Evolutionary conservation across 2,113 vertebrate genomes (phyloP), one percentile per base, ranked within the genome.

Genomic region (Cisticola juncidis): DNA sequence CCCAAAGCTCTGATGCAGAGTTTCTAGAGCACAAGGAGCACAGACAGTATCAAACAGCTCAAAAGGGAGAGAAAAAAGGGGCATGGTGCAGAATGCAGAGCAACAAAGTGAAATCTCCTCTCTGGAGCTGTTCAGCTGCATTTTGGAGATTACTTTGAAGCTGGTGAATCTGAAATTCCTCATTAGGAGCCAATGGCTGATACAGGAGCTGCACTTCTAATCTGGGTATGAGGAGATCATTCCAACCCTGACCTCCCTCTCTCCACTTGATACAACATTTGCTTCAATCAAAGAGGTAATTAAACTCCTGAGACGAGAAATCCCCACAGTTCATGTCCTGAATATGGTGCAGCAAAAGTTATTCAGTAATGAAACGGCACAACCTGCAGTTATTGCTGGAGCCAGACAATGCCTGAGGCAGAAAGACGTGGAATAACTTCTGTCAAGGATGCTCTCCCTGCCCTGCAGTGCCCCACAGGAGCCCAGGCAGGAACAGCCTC

Each of bases 201-300:
- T 42, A 47, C 1, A 62, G 54, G 40, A 90, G 24, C 33, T 64
- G 35, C 5, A 29, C 84, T 83, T 91, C 71, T 90, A 31, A 94
- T 88, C 79, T 66, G 65, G n/a, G 1, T 25, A 23, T 36, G 29
- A 82, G 66, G 73, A 91, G 73, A 94, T 82, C 73, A 90, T 76
- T 91, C 45, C 74, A 90, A 29, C 71, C 42, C 40, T 87, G 81
- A 91, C 93, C 90, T 91, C 62, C 71, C 66, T 85, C 79, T 77
- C 47, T 60, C 33, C 74, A 90, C 71, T 90, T 80, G 87, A 58
- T 90, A 82, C 71, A 90, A 90, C 87, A 58, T 92, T 96, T 87
- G 73, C 79, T 73, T 95, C 85, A 91, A 62, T 95, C 85, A 86
- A 90, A 95, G 94, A 83, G 81, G 85, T 86, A 94, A 92, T 95